Percentiles rank a stretch among this genome's conserved stretches.
Evolutionary conservation across 35 echinoderm and acorn worm species (phyloP).

Genomic region (Apostichopus japonicus): DNA sequence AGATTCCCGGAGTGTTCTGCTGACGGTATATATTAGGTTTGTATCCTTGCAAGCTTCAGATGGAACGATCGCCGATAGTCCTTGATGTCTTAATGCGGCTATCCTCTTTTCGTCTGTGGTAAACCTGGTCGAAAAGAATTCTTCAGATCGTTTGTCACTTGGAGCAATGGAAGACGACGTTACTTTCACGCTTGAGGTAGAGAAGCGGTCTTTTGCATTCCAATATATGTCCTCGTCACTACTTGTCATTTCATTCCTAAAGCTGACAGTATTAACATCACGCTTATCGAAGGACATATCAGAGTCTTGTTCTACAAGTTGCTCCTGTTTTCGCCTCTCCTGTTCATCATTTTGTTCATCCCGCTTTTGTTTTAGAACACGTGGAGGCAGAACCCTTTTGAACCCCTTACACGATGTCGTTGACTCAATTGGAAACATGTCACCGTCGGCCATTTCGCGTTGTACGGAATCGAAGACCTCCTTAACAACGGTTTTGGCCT

Average conservation of each 20-base stretch:
- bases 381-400: constrained; percentile 8
- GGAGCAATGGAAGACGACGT: neutral
- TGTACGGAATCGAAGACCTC: neutral
- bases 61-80: neutral
- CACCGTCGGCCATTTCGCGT: neutral
- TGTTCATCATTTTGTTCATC: neutral
- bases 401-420: neutral
- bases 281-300: neutral
- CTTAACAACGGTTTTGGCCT: neutral
- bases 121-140: neutral
- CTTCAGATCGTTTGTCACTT: neutral
- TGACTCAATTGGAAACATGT: neutral
- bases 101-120: neutral
- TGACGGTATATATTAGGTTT: constrained; percentile 32
- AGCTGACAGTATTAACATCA: neutral
- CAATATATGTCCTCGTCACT: constrained; percentile 47
- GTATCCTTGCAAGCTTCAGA: constrained; percentile 12
- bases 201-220: constrained; percentile 40
- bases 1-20: constrained; percentile 35
- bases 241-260: neutral
- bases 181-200: neutral
- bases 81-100: neutral
- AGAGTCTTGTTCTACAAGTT: neutral
- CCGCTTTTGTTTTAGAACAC: neutral
- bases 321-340: neutral